Percentiles rank a stretch among this genome's conserved stretches.
Evolutionary conservation across 2,888 invertebrate genomes (phyloP).

Genomic region (Pteria penguin): DNA sequence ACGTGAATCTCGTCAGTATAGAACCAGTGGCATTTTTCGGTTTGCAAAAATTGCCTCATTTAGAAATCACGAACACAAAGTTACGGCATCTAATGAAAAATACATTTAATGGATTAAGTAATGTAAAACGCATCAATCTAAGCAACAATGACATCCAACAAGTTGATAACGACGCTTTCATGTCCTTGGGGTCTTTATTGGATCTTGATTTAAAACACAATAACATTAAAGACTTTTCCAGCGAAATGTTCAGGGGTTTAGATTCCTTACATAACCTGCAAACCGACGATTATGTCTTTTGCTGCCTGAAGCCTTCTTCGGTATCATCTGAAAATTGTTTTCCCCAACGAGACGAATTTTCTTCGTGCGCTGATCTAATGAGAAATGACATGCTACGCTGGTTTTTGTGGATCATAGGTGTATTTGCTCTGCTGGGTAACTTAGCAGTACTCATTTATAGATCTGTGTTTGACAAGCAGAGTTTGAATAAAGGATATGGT

Average conservation of each 20-base stretch:
- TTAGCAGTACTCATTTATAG: too few relatives aligned
- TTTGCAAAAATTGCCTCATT: constrained; percentile 21
- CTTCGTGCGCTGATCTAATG: too few relatives aligned
- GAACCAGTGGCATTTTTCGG: constrained; percentile 37
- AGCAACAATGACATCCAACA: constrained; percentile 24
- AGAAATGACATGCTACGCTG: too few relatives aligned
- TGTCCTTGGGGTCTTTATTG: constrained; percentile 10
- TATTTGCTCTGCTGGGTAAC: too few relatives aligned
- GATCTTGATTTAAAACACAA: constrained; percentile 41
- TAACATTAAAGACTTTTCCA: constrained; percentile 35
- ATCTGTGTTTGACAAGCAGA: too few relatives aligned
- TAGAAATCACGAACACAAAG: constrained; percentile 17
- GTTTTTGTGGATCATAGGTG: too few relatives aligned
- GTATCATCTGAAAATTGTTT: too few relatives aligned
- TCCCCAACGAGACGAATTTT: too few relatives aligned
- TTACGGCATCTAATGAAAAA: constrained; percentile 10
- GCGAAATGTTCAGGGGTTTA: constrained; percentile 43
- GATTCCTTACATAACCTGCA: constrained; percentile 21
- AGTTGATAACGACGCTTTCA: constrained; percentile 41
- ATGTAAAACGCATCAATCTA: constrained; percentile 26
- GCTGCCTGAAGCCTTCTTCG: constrained; percentile 46
- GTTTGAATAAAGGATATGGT: too few relatives aligned
- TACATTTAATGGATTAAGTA: constrained; percentile 35
- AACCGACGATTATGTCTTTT: constrained; percentile 48
- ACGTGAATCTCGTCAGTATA: constrained; percentile 5